Percentiles rank a stretch among this genome's conserved stretches.
Evolutionary conservation across 2,797 vertebrate species (phyloP).

Genomic region (Enteromius viviparus): DNA sequence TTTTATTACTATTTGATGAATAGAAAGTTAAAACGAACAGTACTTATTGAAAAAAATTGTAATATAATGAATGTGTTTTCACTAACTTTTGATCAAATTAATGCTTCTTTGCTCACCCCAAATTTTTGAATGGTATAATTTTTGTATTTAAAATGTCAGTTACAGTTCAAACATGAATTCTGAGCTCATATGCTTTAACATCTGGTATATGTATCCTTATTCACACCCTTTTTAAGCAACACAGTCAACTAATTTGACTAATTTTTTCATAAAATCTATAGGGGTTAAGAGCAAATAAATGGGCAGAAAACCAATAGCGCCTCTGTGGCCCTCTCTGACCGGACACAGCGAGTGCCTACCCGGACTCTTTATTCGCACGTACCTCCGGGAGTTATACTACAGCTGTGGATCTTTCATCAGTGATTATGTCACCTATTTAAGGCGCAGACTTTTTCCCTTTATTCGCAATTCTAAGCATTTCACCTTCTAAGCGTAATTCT

Average conservation of each 20-base stretch:
- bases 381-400: too few relatives aligned
- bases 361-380: too few relatives aligned
- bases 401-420: too few relatives aligned
- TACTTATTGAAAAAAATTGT: background rate
- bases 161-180: background rate
- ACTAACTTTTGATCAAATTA: background rate
- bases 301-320: too few relatives aligned
- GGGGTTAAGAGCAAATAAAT: background rate
- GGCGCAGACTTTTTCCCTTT: too few relatives aligned
- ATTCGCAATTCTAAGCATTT: too few relatives aligned
- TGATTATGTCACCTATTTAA: too few relatives aligned
- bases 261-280: background rate
- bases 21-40: background rate
- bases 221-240: background rate
- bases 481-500: too few relatives aligned
- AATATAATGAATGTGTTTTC: background rate
- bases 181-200: background rate
- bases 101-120: background rate
- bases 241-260: background rate
- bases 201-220: background rate
- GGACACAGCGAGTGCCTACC: too few relatives aligned
- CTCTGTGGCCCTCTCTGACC: too few relatives aligned
- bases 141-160: background rate
- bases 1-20: background rate
- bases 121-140: background rate